Conservation (phyloP, 1,140 invertebrate species). For the Agrypnia vestita region DNA sequence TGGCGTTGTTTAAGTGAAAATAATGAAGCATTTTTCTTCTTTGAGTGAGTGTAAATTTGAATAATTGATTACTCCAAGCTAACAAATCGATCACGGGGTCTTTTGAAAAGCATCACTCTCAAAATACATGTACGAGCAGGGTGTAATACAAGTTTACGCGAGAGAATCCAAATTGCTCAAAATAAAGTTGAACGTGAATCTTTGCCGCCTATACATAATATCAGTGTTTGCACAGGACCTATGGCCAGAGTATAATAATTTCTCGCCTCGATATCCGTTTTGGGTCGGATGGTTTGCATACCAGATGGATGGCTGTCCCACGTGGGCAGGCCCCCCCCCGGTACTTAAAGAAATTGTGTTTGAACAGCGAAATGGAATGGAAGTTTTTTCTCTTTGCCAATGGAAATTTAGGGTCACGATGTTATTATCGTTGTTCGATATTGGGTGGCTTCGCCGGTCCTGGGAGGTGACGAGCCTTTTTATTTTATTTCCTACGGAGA, state of each 20-base stretch:
- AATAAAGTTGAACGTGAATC: background rate
- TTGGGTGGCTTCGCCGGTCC: constrained; percentile 9
- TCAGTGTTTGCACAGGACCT: constrained; percentile 34
- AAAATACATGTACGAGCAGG: no score
- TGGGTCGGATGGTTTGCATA: constrained; percentile 54
- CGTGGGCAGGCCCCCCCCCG: constrained; percentile 43
- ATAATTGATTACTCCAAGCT: no score
- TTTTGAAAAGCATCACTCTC: no score
- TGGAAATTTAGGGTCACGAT: constrained; percentile 61
- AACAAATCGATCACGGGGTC: no score
- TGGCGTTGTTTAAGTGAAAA: no score
- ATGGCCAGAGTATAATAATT: constrained; percentile 31
- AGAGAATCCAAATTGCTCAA: constrained; percentile 17
- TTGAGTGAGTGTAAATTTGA: no score
- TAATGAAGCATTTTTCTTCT: no score
- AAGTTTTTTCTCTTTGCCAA: constrained; percentile 59
- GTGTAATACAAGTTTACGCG: background rate
- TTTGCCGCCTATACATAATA: constrained; percentile 25
- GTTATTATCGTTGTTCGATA: constrained; percentile 55
- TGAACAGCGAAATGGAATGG: constrained; percentile 61
- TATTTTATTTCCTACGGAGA: no score
- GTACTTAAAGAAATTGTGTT: constrained; percentile 62
- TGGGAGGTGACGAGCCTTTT: background rate
- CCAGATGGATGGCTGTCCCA: constrained; percentile 36
- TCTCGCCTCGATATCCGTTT: constrained; percentile 42